Base-by-base conservation (phyloP, 2,797 vertebrate species). In the Zalophus californianus region DNA sequence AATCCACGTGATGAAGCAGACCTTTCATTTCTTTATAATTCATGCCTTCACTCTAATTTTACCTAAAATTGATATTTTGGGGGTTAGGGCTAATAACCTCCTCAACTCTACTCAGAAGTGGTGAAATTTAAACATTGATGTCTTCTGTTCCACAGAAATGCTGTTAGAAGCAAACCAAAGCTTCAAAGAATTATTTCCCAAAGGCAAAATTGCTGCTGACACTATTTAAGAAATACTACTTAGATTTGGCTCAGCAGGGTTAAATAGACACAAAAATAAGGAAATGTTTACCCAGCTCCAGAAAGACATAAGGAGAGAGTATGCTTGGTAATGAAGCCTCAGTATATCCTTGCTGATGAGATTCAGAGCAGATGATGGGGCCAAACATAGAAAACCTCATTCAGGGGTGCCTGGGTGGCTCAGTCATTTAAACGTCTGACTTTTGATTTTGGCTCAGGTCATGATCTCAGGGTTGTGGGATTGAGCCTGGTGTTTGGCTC, bases 101-200 rank as follows among this genome's bases (percentile, higher is more conserved):
- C 90, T 70, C 32, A 23, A 73, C 29, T 38, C 35, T 44, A 41
- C 58, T 75, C 41, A 29, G 52, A 94, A 86, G 78, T 64, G 79
- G 20, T 86, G 27, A 95, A 77, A 72, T 86, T 52, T 94, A 93
- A 96, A 78, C 64, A 54, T 5, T 68, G 66, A 50, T 21, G 16
- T 48, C n/a, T 52, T 85, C 60, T 75, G 23, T 50, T 96, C 62
- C 54, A 21, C 60, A 78, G 68, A 90, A 93, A 79, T 86, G 35
- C 58, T 58, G 18, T 64, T 35, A 73, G 80, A 56, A 77, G 62
- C 73, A 96, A 86, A 80, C n/a, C 73, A 56, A 12, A 44, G 18
- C 56, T 86, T 79, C 84, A 89, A 86, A 86, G 25, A 89, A 94
- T 70, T 83, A 89, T 83, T 95, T 85, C 56, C 41, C 58, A 62